These are phyloP conservation scores for Paedocypris micromegethes DNA, from an alignment of 2,797 vertebrate species.

Conservation along the genomic window DNA sequence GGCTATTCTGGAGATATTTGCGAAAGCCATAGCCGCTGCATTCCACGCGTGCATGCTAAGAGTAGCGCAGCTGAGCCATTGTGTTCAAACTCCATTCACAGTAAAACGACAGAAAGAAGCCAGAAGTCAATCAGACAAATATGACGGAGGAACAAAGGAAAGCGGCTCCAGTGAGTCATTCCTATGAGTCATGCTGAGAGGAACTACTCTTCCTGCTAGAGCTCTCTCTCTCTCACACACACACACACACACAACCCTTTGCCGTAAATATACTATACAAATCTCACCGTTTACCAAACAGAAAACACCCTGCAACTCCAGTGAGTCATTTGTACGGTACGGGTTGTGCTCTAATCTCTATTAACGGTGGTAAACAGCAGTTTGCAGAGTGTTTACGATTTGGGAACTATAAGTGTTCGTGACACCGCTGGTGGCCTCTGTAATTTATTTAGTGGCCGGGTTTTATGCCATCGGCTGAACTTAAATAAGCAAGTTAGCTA, in stretches of 20 bases:
- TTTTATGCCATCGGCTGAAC: neutral
- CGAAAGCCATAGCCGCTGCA: constrained; percentile 6
- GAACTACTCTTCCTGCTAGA: constrained; percentile 67
- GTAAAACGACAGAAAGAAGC: constrained; percentile 53
- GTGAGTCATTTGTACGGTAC: constrained; percentile 24
- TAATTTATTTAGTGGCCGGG: neutral
- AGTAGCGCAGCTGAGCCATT: constrained; percentile 9
- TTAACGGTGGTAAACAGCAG: constrained; percentile 26
- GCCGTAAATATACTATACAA: constrained; percentile 15
- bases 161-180: constrained; percentile 68
- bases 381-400: constrained; percentile 12
- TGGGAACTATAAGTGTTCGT: neutral
- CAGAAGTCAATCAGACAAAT: constrained; percentile 61
- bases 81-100: constrained; percentile 48
- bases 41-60: constrained; percentile 18
- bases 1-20: constrained; percentile 5
- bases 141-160: constrained; percentile 72
- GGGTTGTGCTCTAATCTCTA: constrained; percentile 13
- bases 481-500: neutral
- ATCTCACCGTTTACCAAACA: constrained; percentile 31
- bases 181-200: constrained; percentile 55
- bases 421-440: neutral
- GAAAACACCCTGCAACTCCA: constrained; percentile 10
- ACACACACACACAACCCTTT: constrained; percentile 38
- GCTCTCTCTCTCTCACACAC: constrained; percentile 36